phyloP scores from a whole-genome alignment of 2,113 vertebrate genomes.

The Lepisosteus osseus region DNA sequence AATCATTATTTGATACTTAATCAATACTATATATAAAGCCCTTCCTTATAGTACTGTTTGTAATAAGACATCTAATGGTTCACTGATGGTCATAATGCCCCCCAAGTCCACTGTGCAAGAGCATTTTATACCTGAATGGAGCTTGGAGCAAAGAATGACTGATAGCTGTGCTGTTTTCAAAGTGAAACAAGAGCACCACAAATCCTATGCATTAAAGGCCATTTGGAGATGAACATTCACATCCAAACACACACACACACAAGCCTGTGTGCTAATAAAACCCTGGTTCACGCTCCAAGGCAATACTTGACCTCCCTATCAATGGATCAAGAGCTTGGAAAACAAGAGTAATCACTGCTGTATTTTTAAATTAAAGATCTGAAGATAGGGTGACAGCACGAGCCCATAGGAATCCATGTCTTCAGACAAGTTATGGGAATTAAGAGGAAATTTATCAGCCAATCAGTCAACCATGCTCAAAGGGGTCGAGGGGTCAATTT shows the following conservation, averaged over 20 bases:
- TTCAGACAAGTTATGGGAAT: conserved; percentile 43
- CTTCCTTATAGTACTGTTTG: too few species aligned
- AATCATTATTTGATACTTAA: too few species aligned
- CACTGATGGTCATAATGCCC: too few species aligned
- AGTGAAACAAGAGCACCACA: too few species aligned
- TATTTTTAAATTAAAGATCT: conserved; percentile 67
- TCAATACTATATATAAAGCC: too few species aligned
- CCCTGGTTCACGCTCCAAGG: background rate
- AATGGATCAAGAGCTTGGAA: conserved; percentile 8
- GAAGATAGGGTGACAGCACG: conserved; percentile 48
- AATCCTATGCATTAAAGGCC: conserved; percentile 15
- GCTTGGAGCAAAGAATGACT: too few species aligned
- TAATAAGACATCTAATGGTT: too few species aligned
- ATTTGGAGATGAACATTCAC: conserved; percentile 44
- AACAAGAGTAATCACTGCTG: conserved; percentile 7
- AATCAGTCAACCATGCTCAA: conserved; percentile 46
- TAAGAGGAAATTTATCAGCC: conserved; percentile 38
- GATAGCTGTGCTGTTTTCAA: too few species aligned
- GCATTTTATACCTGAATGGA: too few species aligned
- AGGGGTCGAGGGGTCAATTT: conserved; percentile 52
- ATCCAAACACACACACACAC: conserved; percentile 38
- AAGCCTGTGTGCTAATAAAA: background rate
- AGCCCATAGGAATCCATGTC: conserved; percentile 38
- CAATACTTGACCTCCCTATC: conserved; percentile 19
- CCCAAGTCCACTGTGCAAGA: too few species aligned